Evolutionary conservation across 2,113 vertebrate genomes (phyloP), one percentile per base, ranked within the genome.

Genomic region (Perca fluviatilis): DNA sequence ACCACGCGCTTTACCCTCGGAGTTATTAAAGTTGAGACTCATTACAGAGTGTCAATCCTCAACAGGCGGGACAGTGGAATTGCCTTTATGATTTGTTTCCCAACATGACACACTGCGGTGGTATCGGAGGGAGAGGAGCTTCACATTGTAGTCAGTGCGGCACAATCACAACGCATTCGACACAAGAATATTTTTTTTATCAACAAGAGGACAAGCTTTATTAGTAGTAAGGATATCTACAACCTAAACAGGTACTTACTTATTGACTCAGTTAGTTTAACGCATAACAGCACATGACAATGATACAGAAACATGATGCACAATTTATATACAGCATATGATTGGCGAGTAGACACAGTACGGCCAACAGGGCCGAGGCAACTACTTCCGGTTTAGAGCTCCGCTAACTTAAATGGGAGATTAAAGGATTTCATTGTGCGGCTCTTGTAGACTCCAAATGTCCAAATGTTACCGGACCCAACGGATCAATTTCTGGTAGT

Each of bases 11-110:
- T 60, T 23, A 23, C 47, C 57, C 61, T 47, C 30, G 7, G 62
- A 83, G 43, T 60, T 85, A 68, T 81, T 85, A 81, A 53, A 58
- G 76, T 67, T 47, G 73, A 63, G 49, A 80, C 60, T 88, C 77
- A 80, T 89, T 77, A 84, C 49, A 43, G 30, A 40, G 47, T 63
- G 78, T 90, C 82, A 63, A 46, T 57, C 36, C 75, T 80, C 78
- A 49, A 16, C 51, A 83, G 85, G 77, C 21, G 16, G 61, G 66
- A 66, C 51, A 54, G 43, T 69, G 63, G 27, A 82, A 80, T 23
- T 69, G 51, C 40, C 18, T 88, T 79, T 46, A 56, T 81, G 57
- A 80, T 81, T 86, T 79, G 54, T 78, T 80, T 84, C 70, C 47
- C 19, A 4, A 23, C 60, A n/a, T 80, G 64, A 83, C 79, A 57